Base-by-base conservation (phyloP, 2,888 invertebrate genomes). In the Mayetiola destructor region DNA sequence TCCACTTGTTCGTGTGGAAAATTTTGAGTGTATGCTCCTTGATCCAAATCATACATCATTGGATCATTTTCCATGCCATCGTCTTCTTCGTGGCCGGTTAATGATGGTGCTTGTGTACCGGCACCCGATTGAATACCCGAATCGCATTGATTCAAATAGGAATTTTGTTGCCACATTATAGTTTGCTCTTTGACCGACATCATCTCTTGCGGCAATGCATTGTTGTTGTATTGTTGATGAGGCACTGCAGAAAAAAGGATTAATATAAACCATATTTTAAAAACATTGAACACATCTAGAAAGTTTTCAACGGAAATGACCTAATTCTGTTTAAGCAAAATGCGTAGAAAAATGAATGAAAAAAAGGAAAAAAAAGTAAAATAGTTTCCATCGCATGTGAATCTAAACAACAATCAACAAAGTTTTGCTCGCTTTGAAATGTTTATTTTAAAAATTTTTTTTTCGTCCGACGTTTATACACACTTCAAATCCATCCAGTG, bases 111-210 rank as follows among this genome's bases (percentile, higher is more conserved):
- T 75, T 93, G 91, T 65, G 94, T 94, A 61, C 95, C 90, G 48
- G 88, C 91, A 59, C 93, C 93, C 32, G 94, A 94, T 75, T 95
- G 92, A 69, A 95, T 94, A 59, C 95, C 95, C 64, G 95, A 95
- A 73, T 95, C 95, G 64, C 84, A 87, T 77, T n/a, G n/a, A n/a
- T n/a, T n/a, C n/a, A 90, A 75, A 75, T 94, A 94, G 10, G 88
- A 87, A 69, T 87, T 90, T 73, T 94, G 93, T 71, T 93, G 93
- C 94, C 95, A 95, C 82, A 93, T 84, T 64, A 93, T 78, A 0
- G 93, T 92, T 71, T 93, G 88, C 70, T 90, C 89, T 72, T 89
- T 88, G 61, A 82, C 81, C 30, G 84, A 84, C 57, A 84, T 83
- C 68, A 88, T 77, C 68, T 88, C 88, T 62, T 84, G 84, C 62